A percentile compares a stretch with the other conserved stretches of the same genome.
phyloP scores from a whole-genome alignment of 2,113 vertebrate genomes.

The Mobula hypostoma region DNA sequence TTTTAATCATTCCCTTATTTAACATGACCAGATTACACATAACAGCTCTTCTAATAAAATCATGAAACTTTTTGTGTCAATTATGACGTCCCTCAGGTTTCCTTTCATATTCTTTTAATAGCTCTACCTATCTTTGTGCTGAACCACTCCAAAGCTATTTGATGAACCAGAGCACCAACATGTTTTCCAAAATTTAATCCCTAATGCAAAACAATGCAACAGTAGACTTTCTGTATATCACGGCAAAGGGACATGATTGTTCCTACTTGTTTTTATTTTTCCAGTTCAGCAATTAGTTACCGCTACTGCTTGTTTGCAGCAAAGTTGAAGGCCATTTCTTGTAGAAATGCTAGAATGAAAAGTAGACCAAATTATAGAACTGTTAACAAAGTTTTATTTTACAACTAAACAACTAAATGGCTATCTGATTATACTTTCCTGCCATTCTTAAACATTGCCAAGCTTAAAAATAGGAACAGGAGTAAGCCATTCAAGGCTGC shows the following conservation, averaged over 20 bases:
- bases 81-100: neutral
- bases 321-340: conserved; percentile 77
- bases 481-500: no score
- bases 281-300: conserved; percentile 91
- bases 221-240: neutral
- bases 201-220: neutral
- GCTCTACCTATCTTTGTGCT: neutral
- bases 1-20: neutral
- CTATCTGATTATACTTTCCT: no score
- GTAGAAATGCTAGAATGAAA: conserved; percentile 67
- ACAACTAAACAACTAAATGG: neutral
- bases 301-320: conserved; percentile 91
- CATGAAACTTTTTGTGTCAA: no score
- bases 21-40: neutral
- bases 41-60: neutral
- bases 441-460: no score
- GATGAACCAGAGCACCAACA: neutral
- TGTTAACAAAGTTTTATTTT: neutral
- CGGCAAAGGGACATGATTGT: neutral
- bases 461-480: no score
- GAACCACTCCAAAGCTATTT: no score
- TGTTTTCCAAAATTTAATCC: neutral
- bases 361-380: no score
- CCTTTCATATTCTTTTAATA: neutral
- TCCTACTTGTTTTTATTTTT: conserved; percentile 88